Evolutionary conservation across 2,113 vertebrate genomes (phyloP), one percentile per base, ranked within the genome.

Genomic region (Xiphophorus hellerii): DNA sequence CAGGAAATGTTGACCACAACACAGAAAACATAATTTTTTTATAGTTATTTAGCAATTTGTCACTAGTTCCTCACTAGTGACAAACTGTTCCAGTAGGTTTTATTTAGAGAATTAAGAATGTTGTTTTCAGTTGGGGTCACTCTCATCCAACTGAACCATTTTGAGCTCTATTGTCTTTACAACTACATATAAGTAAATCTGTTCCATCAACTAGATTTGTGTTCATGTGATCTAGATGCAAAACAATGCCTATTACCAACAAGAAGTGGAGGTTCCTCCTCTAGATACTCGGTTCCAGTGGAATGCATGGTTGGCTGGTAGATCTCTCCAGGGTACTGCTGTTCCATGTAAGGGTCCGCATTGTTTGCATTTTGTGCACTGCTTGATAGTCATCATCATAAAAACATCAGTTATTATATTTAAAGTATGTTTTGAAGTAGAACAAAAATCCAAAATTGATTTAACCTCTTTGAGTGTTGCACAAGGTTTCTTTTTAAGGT

Each of bases 261-360:
- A 22, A 74, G 62, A 35, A 74, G 72, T 14, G 72, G 72, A 37
- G 72, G 72, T 58, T 74, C 72, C n/a, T 74, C 72, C 63, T 66
- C 72, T 20, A 31, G 48, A 37, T 44, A 12, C 6, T 74, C 31
- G 3, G 62, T 13, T 22, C 27, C 35, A 6, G 35, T 22, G 4
- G 71, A 11, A 20, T 27, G 8, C 1, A 3, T 11, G 2, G 62
- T 51, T 11, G 62, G 72, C 30, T 65, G 72, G 61, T 29, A 66
- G 42, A 73, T 54, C 42, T 65, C 39, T 37, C 62, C 72, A n/a
- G 22, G 1, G 44, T 20, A 65, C 25, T 3, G 72, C 62, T 74
- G 63, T 15, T 74, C 72, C 44, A 35, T 28, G 44, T 58, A 74
- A 14, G 44, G 48, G 29, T 64, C 44, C 15, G 7, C 30, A 58